Conservation (phyloP, 1,140 invertebrate genomes). For the Tenebrio molitor region DNA sequence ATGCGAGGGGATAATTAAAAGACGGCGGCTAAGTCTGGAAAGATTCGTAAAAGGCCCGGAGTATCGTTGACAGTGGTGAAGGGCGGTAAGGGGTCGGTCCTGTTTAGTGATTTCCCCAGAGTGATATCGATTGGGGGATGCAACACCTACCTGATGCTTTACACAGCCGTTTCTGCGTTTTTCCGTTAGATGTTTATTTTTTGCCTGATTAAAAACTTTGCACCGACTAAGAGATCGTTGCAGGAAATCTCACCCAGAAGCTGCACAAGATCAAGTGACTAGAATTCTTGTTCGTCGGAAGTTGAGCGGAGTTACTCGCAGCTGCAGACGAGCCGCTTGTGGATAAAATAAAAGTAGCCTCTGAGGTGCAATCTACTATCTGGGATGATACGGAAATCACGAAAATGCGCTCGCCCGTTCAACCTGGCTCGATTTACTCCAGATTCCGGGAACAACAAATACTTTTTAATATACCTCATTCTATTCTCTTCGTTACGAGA, state of each 20-base stretch:
- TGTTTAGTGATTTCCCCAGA: conserved; percentile 64
- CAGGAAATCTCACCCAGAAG: neutral
- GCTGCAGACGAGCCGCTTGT: conserved; percentile 25
- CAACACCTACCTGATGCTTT: conserved; percentile 60
- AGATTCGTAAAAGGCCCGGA: conserved; percentile 29
- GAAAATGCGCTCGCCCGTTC: conserved; percentile 20
- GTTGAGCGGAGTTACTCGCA: neutral
- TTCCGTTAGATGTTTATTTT: conserved; percentile 41
- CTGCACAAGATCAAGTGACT: conserved; percentile 6
- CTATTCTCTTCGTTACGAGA: too few relatives aligned
- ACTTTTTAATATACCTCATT: neutral
- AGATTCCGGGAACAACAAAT: neutral
- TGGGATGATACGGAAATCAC: conserved; percentile 43
- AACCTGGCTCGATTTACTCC: neutral
- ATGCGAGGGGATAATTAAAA: conserved; percentile 42
- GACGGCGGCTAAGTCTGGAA: conserved; percentile 23
- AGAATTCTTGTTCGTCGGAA: neutral
- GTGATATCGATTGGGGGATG: conserved; percentile 62
- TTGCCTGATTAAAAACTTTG: conserved; percentile 56
- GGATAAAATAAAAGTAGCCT: conserved; percentile 39
- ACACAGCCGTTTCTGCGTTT: conserved; percentile 47
- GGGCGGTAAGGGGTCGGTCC: conserved; percentile 44
- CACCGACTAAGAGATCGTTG: conserved; percentile 50
- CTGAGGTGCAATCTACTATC: conserved; percentile 39
- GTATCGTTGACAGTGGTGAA: conserved; percentile 29